These are phyloP conservation scores for Tenthredo scrophulariae DNA, from an alignment of 2,888 invertebrate species.

Conservation along the genomic window DNA sequence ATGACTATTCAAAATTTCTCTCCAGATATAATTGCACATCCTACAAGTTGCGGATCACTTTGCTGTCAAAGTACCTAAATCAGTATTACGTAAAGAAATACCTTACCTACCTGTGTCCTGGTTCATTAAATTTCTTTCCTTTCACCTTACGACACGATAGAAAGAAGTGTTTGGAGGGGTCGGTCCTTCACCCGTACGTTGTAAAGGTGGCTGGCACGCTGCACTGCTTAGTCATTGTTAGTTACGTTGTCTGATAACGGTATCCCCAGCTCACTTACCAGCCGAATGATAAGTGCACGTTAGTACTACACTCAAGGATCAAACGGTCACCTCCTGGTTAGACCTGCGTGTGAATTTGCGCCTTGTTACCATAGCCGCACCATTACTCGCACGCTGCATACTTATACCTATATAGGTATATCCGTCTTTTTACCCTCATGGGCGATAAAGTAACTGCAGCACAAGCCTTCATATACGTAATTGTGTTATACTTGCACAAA, in stretches of 20 bases:
- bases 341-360: neutral
- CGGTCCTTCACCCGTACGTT: slow-evolving; percentile 38
- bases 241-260: slow-evolving; percentile 38
- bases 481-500: neutral
- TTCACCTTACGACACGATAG: neutral
- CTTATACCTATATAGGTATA: neutral
- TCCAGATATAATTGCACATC: neutral
- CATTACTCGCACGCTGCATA: neutral
- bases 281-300: slow-evolving; percentile 42
- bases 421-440: neutral
- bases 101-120: neutral
- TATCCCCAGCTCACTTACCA: slow-evolving; percentile 47
- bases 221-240: slow-evolving; percentile 40
- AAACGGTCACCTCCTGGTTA: slow-evolving; percentile 18
- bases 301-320: slow-evolving; percentile 19
- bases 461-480: neutral
- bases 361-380: neutral
- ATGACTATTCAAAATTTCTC: neutral
- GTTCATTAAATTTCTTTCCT: slow-evolving; percentile 6
- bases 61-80: neutral
- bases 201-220: slow-evolving; percentile 27
- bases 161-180: slow-evolving; percentile 26
- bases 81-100: neutral
- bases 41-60: neutral
- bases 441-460: slow-evolving; percentile 5